Base-by-base conservation (phyloP, 1,140 invertebrate species). In the Sinonovacula constricta region DNA sequence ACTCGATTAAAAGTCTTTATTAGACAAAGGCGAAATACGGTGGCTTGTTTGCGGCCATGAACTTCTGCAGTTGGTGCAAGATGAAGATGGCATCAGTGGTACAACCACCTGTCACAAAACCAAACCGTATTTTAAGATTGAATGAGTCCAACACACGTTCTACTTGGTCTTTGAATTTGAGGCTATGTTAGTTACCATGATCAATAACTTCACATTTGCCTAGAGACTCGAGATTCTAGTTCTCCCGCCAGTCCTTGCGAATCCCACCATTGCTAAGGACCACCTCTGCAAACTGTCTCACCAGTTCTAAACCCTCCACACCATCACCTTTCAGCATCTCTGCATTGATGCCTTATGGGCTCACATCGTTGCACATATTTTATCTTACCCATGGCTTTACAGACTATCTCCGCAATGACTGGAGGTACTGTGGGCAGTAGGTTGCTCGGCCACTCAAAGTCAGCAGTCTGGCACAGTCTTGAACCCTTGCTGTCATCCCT, bases 301-400 rank as follows among this genome's bases (percentile, higher is more conserved):
- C 14, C 69, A 71, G 12, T 3, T 34, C 56, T 45, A 39, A 24
- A 4, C 69, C 69, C 53, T 34, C 34, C 69, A 59, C n/a, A 24
- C 69, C 69, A 71, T 53, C 56, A 28, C 54, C 54, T 71, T 71
- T 71, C 45, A 71, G n/a, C 69, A 60, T 70, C 68, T 70, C 68
- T 33, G 54, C 68, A 33, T 31, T 70, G 26, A 70, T 34, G n/a
- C 68, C 68, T 22, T 53, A 71, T 18, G 30, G 69, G 12, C 51
- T 1, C 4, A 56, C 54, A 39, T 53, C 54, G 18, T 60, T 71
- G 56, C 69, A n/a, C 54, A 36, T 24, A 45, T 30, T 60, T 71
- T 56, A 71, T 71, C 54, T 71, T 60, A 26, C 31, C 22, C 26
- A 72, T 31, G 26, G 18, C 62, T 34, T 24, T 62, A n/a, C 54